phyloP scores from a whole-genome alignment of 2,113 vertebrate genomes.

The Ptilorrhoa leucosticta region DNA sequence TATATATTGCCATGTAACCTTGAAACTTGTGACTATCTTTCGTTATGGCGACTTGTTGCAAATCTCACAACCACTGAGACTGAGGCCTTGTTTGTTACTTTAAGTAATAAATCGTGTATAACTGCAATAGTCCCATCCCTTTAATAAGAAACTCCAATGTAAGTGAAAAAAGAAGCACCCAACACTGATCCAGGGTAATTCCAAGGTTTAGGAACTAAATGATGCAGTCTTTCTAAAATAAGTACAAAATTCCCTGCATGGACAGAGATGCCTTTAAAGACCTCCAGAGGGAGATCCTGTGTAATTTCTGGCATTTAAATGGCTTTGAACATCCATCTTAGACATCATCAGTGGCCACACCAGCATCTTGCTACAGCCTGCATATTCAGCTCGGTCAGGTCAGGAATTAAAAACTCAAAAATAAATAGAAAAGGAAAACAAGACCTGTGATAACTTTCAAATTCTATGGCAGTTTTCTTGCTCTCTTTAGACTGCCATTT shows the following conservation, averaged over 20 bases:
- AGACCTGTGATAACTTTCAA: neutral
- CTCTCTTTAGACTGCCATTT: neutral
- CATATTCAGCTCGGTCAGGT: neutral
- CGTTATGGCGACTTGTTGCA: too few relatives aligned
- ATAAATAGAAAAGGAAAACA: neutral
- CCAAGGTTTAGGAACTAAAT: neutral
- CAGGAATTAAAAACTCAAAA: neutral
- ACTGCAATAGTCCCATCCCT: too few relatives aligned
- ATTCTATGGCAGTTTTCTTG: neutral
- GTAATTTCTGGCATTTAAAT: neutral
- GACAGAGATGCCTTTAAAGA: conserved; percentile 17
- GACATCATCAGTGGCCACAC: neutral
- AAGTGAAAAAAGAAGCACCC: too few relatives aligned
- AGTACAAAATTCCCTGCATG: neutral
- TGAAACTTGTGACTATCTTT: too few relatives aligned
- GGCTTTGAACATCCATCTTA: neutral
- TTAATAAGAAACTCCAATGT: too few relatives aligned
- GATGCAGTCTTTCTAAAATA: neutral
- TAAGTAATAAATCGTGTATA: too few relatives aligned
- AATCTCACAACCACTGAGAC: too few relatives aligned
- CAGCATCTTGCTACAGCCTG: neutral
- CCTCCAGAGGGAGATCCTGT: conserved; percentile 54
- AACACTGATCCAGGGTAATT: neutral
- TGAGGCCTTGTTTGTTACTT: too few relatives aligned
- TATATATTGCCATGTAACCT: too few relatives aligned